Evolutionary conservation across 2,888 invertebrate species (phyloP).

Genomic region (Cataglyphis albicans): DNA sequence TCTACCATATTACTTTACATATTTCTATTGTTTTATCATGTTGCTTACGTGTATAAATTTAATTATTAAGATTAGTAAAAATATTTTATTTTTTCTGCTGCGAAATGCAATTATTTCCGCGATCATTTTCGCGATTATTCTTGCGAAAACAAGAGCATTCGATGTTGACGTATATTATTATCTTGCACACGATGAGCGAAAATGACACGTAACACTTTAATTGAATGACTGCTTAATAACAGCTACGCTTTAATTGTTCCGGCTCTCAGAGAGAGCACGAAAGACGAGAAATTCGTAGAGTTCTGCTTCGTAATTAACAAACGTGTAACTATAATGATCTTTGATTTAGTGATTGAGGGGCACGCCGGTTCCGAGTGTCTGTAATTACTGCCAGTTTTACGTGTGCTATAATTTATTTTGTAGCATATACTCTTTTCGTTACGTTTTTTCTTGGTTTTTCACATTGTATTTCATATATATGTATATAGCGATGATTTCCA

Average conservation of each 20-base stretch:
- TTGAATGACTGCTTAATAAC: conserved; percentile 55
- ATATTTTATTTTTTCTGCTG: background rate
- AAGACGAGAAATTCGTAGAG: conserved; percentile 28
- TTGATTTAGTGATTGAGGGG: conserved; percentile 27
- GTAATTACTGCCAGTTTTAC: conserved; percentile 28
- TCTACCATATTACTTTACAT: background rate
- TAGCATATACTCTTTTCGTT: background rate
- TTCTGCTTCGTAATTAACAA: conserved; percentile 48
- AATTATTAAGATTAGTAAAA: conserved; percentile 1
- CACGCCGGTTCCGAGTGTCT: conserved; percentile 24
- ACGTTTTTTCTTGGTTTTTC: background rate
- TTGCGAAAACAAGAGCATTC: conserved; percentile 8
- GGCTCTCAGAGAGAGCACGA: conserved; percentile 25
- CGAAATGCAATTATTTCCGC: conserved; percentile 2
- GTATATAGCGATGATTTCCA: background rate
- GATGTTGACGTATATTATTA: conserved; percentile 41
- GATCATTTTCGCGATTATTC: conserved; percentile 6
- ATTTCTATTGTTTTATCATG: background rate
- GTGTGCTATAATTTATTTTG: conserved; percentile 24
- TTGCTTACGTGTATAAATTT: no score
- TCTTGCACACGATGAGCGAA: conserved; percentile 26
- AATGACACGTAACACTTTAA: conserved; percentile 50
- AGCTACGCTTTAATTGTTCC: conserved; percentile 39
- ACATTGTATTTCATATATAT: background rate
- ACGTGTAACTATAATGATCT: conserved; percentile 39